Percentiles rank a stretch among this genome's conserved stretches.
Conservation (phyloP, 2,113 vertebrate species). For the Centropristis striata region DNA sequence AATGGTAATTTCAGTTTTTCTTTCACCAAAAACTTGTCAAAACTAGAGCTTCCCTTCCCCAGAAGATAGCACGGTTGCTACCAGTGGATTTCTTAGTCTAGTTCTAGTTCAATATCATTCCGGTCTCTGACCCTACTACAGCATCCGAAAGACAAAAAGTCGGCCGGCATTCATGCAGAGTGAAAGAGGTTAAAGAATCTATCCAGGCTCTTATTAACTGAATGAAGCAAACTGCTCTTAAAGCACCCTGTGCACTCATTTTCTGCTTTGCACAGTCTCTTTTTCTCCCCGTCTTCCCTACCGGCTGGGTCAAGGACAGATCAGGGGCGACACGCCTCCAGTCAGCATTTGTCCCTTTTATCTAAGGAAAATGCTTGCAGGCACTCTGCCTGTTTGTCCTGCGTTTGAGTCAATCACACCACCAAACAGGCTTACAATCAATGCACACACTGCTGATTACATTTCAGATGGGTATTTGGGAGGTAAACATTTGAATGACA, state of each 20-base stretch:
- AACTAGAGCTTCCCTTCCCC: no score
- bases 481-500: constrained; percentile 77
- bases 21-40: no score
- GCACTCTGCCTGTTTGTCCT: constrained; percentile 65
- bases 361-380: constrained; percentile 37
- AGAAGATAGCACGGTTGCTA: no score
- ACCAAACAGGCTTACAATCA: constrained; percentile 63
- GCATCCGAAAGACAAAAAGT: no score
- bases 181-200: background rate
- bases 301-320: constrained; percentile 62
- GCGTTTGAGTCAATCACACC: constrained; percentile 59
- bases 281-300: constrained; percentile 9
- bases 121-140: no score
- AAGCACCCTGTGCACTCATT: background rate
- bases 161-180: no score
- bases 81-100: no score
- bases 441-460: constrained; percentile 72
- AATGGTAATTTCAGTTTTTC: no score
- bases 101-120: no score
- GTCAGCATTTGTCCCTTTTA: constrained; percentile 51
- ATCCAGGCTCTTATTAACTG: background rate
- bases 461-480: constrained; percentile 71
- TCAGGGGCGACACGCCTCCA: constrained; percentile 14
- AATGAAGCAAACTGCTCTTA: constrained; percentile 3
- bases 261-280: background rate